Evolutionary conservation across 2,888 invertebrate genomes (phyloP).

Genomic region (Crepidodera aurea): DNA sequence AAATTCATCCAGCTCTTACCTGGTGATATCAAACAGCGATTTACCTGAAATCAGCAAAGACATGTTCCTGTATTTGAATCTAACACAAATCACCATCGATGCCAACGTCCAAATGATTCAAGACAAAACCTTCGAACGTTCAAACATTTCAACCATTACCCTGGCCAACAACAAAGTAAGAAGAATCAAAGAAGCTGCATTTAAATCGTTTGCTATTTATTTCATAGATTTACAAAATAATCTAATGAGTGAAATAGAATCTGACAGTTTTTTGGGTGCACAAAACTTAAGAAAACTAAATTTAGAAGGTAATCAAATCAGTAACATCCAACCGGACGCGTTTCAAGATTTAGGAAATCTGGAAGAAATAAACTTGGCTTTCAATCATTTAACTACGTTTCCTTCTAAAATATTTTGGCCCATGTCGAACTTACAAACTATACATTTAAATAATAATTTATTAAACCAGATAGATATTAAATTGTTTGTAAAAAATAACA

Average conservation of each 20-base stretch:
- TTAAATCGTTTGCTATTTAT: constrained; percentile 29
- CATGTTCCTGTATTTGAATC: constrained; percentile 23
- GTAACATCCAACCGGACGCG: constrained; percentile 21
- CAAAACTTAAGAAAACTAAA: constrained; percentile 28
- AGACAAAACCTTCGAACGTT: constrained; percentile 27
- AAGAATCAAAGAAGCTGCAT: constrained; percentile 26
- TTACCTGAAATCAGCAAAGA: constrained; percentile 29
- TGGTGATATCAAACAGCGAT: constrained; percentile 25
- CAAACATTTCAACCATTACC: constrained; percentile 24
- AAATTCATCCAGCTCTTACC: constrained; percentile 11
- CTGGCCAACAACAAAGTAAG: constrained; percentile 29
- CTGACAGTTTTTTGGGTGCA: constrained; percentile 16
- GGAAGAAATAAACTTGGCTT: constrained; percentile 30
- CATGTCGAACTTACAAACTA: constrained; percentile 7
- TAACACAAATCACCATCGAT: constrained; percentile 21
- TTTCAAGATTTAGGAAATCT: constrained; percentile 27
- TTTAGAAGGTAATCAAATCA: constrained; percentile 30
- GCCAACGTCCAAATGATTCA: constrained; percentile 29
- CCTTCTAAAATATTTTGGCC: constrained; percentile 13
- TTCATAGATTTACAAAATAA: constrained; percentile 30
- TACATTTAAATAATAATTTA: constrained; percentile 32
- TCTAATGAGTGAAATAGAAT: constrained; percentile 15
- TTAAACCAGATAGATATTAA: constrained; percentile 13
- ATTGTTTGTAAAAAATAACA: constrained; percentile 20
- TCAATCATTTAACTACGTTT: constrained; percentile 18